phyloP scores from a whole-genome alignment of 2,113 vertebrate genomes.

The Dolichotis patagonum region DNA sequence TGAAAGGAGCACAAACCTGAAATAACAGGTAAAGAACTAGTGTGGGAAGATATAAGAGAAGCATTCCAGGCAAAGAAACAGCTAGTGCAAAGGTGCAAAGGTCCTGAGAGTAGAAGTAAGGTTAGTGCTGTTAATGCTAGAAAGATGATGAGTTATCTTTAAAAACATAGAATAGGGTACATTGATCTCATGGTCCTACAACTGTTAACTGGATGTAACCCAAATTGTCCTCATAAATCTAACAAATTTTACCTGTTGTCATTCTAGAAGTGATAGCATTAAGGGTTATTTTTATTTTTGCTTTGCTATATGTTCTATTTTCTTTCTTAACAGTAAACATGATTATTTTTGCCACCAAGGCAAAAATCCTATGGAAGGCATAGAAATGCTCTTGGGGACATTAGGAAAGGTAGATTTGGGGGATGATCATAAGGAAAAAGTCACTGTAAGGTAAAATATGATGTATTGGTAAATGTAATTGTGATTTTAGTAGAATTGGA shows the following conservation, averaged over 20 bases:
- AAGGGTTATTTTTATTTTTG: conserved; percentile 48
- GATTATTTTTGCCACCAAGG: not conserved
- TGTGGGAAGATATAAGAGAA: not conserved
- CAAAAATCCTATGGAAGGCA: not conserved
- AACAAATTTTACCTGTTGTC: not conserved
- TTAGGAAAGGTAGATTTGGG: not conserved
- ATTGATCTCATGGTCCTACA: not conserved
- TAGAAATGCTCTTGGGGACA: not conserved
- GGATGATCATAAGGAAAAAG: not conserved
- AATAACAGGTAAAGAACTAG: not conserved
- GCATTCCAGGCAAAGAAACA: not conserved
- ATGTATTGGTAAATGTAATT: not conserved
- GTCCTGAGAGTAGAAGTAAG: not conserved
- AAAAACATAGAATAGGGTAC: not conserved
- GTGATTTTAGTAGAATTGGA: conserved; percentile 7
- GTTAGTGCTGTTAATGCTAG: not conserved
- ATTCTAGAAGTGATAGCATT: not conserved
- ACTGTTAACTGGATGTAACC: not conserved
- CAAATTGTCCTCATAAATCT: not conserved
- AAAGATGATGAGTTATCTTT: not conserved
- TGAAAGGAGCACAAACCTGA: conserved; percentile 7
- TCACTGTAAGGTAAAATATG: not conserved
- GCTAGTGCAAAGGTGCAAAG: not conserved
- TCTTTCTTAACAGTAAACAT: not conserved
- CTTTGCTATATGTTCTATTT: conserved; percentile 23